phyloP scores from a whole-genome alignment of 2,113 vertebrate species.

The pig (Sus scrofa) region T2T-Sscrofa CM000819.6:19970001-19970500 shows the following conservation, averaged over 20 bases:
- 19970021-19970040: not conserved
- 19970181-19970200: not conserved
- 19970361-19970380: not conserved
- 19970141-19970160: not conserved
- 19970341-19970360: conserved; percentile 24
- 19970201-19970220: not conserved
- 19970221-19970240: no score
- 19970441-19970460: not conserved
- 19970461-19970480: not conserved
- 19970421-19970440: not conserved
- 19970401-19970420: not conserved
- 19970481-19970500: not conserved
- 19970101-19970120: not conserved
- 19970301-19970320: not conserved
- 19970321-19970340: not conserved
- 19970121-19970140: not conserved
- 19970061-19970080: not conserved
- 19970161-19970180: not conserved
- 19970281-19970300: not conserved
- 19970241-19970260: not conserved
- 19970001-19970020: no score
- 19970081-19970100: not conserved
- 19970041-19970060: not conserved
- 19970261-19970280: not conserved
- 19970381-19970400: not conserved